These are phyloP conservation scores for Pheucticus melanocephalus DNA, from an alignment of 2,113 vertebrate genomes.

Conservation along the genomic window DNA sequence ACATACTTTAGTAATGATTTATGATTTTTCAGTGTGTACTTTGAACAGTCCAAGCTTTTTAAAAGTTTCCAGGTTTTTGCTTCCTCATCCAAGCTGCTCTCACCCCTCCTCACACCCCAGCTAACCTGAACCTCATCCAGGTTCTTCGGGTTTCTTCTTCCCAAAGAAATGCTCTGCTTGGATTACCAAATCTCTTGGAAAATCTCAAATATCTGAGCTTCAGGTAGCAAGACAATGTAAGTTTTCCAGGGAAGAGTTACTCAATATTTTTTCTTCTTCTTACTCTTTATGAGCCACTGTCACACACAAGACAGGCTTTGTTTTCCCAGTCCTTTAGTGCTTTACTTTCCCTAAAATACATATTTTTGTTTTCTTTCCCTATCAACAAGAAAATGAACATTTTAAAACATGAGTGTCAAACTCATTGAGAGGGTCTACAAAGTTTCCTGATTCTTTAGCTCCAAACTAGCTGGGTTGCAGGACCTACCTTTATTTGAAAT, in stretches of 20 bases:
- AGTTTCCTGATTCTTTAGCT: neutral
- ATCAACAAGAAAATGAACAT: neutral
- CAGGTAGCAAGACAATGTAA: neutral
- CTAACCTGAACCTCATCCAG: neutral
- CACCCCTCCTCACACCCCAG: neutral
- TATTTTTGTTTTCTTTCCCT: neutral
- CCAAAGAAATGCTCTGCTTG: neutral
- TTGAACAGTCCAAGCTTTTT: neutral
- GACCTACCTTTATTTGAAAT: slow-evolving; percentile 83
- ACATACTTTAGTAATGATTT: neutral
- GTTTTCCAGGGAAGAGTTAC: neutral
- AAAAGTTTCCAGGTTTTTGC: neutral
- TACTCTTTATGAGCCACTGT: neutral
- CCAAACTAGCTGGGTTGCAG: neutral
- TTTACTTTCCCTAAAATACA: neutral
- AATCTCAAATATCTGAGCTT: neutral
- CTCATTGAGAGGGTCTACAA: neutral
- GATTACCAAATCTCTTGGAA: neutral
- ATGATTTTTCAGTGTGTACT: neutral
- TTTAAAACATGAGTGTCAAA: neutral
- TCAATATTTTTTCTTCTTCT: neutral
- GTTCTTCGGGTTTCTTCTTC: neutral
- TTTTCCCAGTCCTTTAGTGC: neutral
- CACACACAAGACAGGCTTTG: neutral
- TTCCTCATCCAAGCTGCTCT: neutral